Evolutionary conservation across 2,113 vertebrate genomes (phyloP), one percentile per base, ranked within the genome.

Genomic region (Syngnathus floridae): DNA sequence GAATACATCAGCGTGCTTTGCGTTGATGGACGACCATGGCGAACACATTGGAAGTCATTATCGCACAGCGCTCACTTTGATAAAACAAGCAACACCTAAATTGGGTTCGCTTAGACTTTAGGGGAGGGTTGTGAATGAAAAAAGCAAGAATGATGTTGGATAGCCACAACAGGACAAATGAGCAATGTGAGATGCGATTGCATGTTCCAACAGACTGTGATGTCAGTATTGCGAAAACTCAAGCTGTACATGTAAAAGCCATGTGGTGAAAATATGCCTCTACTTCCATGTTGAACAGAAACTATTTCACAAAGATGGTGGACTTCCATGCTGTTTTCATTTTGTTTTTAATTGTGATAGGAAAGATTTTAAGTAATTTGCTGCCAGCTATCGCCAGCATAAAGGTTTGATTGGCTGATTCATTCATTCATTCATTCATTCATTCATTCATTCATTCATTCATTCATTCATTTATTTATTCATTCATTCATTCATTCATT

Each of bases 191-290:
- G 69, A 69, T 75, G 65, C 68, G 77, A 67, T 81, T 69, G 68
- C 76, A 75, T 82, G 79, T 78, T 67, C 60, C 78, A 71, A 52
- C 54, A 62, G 79, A 67, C 70, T 64, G 62, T 78, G 78, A 80
- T 46, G 45, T 46, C 14, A 17, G 45, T 46, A 46, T 65, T 63
- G 74, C 12, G 21, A 10, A 13, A 22, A 9, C 9, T 17, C 51
- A 9, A 22, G 49, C 21, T 21, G 22, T 9, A 5, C 22, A 54
- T 26, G 51, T 22, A 22, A 22, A 22, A 22, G 22, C 21, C 4
- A 4, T 26, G 26, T 26, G 26, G 26, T 31, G 26, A 31, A 31
- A 31, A 31, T 31, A 31, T 31, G 26, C 26, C 26, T 31, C 26
- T 31, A 31, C 26, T 31, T 31, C 26, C 26, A 31, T 31, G 26